Evolutionary conservation across 2,888 invertebrate genomes (phyloP), one percentile per base, ranked within the genome.

Genomic region (Sphecodes monilicornis): DNA sequence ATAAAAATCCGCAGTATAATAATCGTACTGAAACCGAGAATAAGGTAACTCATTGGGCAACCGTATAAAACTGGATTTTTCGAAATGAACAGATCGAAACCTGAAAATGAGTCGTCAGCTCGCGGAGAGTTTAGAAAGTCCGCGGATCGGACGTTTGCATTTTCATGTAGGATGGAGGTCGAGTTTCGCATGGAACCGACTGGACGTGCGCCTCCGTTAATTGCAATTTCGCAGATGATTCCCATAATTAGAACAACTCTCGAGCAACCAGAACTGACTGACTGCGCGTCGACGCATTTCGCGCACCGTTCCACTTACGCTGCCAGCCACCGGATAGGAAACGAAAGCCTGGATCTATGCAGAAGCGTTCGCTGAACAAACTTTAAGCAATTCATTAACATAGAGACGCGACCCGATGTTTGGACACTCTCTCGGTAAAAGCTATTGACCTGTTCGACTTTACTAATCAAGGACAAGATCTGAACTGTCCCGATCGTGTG

Each of bases 271-370:
- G 66, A 57, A 18, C 66, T 36, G 36, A 57, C 57, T 66, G 36
- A n/a, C 50, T 50, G 50, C n/a, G 74, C 43, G 54, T 29, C 18
- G 43, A 66, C 43, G 70, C 69, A 16, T 72, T 79, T 85, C 50
- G 60, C 39, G 57, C 54, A 70, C 18, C 57, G 85, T 87, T 78
- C 87, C 72, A 87, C 79, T 87, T 87, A 82, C 78, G 64, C n/a
- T 18, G 11, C 1, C 16, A 10, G 16, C 5, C 5, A 13, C 22
- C 29, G 26, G 50, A 29, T 39, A 4, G 64, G 11, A 71, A 43
- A 75, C 72, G 72, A 68, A 74, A 78, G 39, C 57, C 57, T 36
- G 11, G 54, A 50, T 50, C 64, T 46, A 46, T 36, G 41, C 29
- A 26, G 46, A 64, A 39, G 29, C 64, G 54, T 29, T 80, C 36